A percentile compares a stretch with the other conserved stretches of the same genome.
phyloP scores from a whole-genome alignment of 2,113 vertebrate genomes.

The Prunella fulvescens region DNA sequence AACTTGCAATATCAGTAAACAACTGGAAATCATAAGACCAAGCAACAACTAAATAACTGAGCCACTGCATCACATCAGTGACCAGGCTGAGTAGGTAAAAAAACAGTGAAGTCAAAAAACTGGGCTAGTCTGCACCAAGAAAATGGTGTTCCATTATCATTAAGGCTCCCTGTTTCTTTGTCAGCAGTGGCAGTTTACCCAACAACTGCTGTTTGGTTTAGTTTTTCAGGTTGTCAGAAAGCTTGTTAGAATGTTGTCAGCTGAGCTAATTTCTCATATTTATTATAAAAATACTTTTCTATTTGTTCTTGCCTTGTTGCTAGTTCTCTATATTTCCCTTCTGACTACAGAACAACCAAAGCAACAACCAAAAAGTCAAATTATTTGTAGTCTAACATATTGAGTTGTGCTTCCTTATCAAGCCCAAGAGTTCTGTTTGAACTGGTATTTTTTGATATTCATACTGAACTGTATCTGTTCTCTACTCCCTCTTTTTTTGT shows the following conservation, averaged over 20 bases:
- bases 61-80: neutral
- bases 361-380: neutral
- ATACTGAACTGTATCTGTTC: neutral
- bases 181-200: neutral
- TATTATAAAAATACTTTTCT: neutral
- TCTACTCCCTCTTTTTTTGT: neutral
- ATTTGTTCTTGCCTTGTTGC: neutral
- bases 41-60: neutral
- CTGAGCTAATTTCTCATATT: neutral
- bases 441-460: neutral
- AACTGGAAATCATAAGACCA: neutral
- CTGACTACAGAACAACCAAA: neutral
- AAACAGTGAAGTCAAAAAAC: neutral
- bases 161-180: neutral
- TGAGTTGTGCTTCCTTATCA: neutral
- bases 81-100: neutral
- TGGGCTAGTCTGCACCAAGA: neutral
- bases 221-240: neutral
- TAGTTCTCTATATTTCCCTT: neutral
- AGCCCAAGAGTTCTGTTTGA: neutral
- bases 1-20: neutral
- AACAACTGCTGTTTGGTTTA: neutral
- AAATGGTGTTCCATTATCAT: neutral
- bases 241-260: neutral
- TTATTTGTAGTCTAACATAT: neutral